A percentile compares a stretch with the other conserved stretches of the same genome.
Evolutionary conservation across 2,797 vertebrate species (phyloP).

Genomic region (Takifugu ocellatus): DNA sequence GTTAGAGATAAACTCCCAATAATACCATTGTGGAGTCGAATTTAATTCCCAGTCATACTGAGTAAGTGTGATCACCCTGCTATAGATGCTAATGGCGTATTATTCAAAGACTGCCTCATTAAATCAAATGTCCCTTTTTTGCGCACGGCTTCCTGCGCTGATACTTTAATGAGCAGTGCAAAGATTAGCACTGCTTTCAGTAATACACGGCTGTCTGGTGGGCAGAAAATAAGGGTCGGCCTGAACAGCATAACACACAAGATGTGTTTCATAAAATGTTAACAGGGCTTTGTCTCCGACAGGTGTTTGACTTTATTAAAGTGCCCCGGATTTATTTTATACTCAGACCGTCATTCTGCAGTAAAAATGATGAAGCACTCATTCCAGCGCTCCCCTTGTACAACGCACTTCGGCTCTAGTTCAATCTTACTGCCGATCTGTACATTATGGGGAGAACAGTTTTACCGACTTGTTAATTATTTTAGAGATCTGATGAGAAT

Average conservation of each 20-base stretch:
- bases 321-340: no score
- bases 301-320: no score
- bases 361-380: slow-evolving; percentile 6
- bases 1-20: slow-evolving; percentile 30
- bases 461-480: no score
- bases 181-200: slow-evolving; percentile 49
- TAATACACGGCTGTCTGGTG: slow-evolving; percentile 31
- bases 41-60: slow-evolving; percentile 73
- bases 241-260: neutral
- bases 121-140: slow-evolving; percentile 68
- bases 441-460: no score
- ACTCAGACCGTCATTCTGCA: no score
- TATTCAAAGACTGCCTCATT: slow-evolving; percentile 66
- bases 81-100: slow-evolving; percentile 51
- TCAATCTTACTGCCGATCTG: no score
- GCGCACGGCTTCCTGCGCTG: slow-evolving; percentile 48
- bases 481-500: no score
- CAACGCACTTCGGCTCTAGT: no score
- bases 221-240: slow-evolving; percentile 19
- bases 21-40: slow-evolving; percentile 54
- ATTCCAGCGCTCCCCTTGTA: slow-evolving; percentile 9
- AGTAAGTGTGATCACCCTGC: slow-evolving; percentile 57
- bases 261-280: no score
- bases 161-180: slow-evolving; percentile 62
- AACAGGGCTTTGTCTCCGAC: no score